Base-by-base conservation (phyloP, 2,797 vertebrate genomes). In the Otus scops region DNA sequence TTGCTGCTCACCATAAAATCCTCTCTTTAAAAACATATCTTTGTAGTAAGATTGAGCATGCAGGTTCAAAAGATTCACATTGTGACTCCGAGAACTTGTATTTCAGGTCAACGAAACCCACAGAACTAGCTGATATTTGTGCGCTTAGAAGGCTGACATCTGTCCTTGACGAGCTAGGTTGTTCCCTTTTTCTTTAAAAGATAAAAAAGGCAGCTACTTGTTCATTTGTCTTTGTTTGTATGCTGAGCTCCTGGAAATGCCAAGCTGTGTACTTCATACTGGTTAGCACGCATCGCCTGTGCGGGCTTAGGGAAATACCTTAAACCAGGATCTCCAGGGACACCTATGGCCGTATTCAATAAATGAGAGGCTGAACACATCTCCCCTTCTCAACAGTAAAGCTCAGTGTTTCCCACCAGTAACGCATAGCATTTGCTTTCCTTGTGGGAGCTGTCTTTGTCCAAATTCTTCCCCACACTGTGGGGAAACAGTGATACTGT, bases 1-100 rank as follows among this genome's bases (percentile, higher is more conserved):
- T 96, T 84, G 69, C 73, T 95, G 64, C 90, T 90, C 18, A 20
- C 89, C 63, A 54, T 89, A 84, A 96, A 96, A 94, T 48, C 86
- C 57, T 73, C 75, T 59, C 82, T 91, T 95, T 95, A 92, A 95
- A 97, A 86, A 71, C n/a, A 1, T 71, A 80, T 81, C 87, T 95
- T 90, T 79, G 84, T 94, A 70, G 82, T 81, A 91, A 93, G 76
- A 95, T 95, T 82, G 89, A 88, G 76, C 64, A 27, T 11, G 48
- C 65, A 34, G 67, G 74, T 82, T 92, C 86, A 78, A 57, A 85
- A 48, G 75, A 80, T 41, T 51, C 67, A 56, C 56, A 9, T 59
- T 75, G 63, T 78, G 82, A 60, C 39, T 88, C 76, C 45, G n/a
- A 84, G 74, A 89, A 85, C 57, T 69, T 76, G 54, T 76, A 39